These are phyloP conservation scores for Adelosebastes latens DNA, from an alignment of 2,797 vertebrate species.

Conservation along the genomic window DNA sequence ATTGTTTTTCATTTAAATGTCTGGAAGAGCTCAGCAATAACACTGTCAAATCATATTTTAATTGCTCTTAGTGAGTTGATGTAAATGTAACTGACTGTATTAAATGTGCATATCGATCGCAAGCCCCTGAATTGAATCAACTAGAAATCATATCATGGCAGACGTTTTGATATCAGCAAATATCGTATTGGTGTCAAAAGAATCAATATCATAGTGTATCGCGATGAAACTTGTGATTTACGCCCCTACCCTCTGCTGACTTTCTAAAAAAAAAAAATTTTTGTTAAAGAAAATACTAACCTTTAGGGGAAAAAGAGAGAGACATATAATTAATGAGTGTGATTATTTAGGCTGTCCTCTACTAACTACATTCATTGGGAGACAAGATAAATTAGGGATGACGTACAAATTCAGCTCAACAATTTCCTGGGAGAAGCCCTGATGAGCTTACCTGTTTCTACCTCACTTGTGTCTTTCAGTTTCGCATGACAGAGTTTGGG, in stretches of 20 bases:
- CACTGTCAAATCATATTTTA: no score
- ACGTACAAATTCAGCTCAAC: accelerated
- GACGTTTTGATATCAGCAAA: no score
- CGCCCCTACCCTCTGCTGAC: background rate
- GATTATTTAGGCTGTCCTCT: background rate
- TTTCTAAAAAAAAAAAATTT: background rate
- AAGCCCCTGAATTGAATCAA: no score
- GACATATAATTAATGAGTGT: background rate
- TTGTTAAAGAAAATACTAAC: background rate
- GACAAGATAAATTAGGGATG: background rate
- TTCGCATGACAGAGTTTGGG: conserved; percentile 89
- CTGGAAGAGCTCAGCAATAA: no score
- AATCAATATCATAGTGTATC: no score
- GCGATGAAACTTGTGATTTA: background rate
- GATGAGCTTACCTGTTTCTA: background rate
- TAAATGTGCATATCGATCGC: no score
- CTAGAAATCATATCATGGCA: no score
- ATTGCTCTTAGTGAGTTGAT: no score
- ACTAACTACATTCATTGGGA: background rate
- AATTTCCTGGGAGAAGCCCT: background rate
- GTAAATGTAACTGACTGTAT: no score
- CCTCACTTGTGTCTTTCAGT: conserved; percentile 71
- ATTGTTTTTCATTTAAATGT: no score
- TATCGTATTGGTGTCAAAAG: no score
- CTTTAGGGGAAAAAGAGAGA: background rate